Evolutionary conservation across 2,113 vertebrate species (phyloP).

Genomic region (Corynorhinus townsendii): DNA sequence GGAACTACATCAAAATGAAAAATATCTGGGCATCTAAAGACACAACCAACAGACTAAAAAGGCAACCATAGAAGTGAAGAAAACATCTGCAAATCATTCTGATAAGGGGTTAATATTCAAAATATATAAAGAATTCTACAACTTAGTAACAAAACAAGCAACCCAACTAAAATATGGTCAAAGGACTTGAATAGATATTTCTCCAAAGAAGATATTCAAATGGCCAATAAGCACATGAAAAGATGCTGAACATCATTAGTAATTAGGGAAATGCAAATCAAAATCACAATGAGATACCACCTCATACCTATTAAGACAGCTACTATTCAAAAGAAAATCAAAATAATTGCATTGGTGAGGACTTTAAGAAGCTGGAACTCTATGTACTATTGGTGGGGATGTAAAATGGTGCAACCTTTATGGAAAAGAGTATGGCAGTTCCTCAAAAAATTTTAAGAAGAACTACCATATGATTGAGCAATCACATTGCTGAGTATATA

Average conservation of each 20-base stretch:
- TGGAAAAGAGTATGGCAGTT: background rate
- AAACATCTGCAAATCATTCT: background rate
- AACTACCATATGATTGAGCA: background rate
- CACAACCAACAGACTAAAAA: background rate
- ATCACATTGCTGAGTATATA: background rate
- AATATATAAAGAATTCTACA: background rate
- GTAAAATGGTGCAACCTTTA: background rate
- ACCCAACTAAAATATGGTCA: background rate
- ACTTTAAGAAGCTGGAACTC: background rate
- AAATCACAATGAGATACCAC: background rate
- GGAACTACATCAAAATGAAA: background rate
- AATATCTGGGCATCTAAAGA: background rate
- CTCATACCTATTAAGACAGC: background rate
- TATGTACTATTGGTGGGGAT: background rate
- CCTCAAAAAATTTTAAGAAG: background rate
- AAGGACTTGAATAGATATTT: background rate
- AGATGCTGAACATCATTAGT: background rate
- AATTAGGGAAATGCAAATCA: background rate
- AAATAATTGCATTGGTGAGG: background rate
- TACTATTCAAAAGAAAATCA: background rate
- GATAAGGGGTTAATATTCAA: background rate
- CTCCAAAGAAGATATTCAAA: background rate
- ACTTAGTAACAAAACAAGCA: background rate
- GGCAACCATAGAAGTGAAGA: background rate
- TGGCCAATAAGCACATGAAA: background rate